Conservation (phyloP, 2,797 vertebrate species). For the Xerus rutilus region DNA sequence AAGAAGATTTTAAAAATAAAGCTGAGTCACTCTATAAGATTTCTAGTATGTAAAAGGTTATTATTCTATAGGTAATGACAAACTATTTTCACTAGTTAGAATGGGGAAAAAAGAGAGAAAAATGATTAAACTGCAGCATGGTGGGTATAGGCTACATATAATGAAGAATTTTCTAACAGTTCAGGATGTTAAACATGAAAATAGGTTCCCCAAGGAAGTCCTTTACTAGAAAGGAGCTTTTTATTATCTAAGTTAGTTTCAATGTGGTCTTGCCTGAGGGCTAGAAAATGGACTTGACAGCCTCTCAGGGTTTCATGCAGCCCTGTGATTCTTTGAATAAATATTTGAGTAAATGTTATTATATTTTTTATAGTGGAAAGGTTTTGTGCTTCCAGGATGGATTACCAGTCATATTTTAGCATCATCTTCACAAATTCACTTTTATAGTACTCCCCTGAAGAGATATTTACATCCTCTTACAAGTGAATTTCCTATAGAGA, state of each 20-base stretch:
- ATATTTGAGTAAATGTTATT: conserved; percentile 66
- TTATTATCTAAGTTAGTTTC: neutral
- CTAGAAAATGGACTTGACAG: conserved; percentile 52
- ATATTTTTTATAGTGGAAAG: conserved; percentile 56
- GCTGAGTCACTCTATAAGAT: neutral
- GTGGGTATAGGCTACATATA: neutral
- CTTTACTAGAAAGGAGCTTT: conserved; percentile 27
- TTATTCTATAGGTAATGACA: neutral
- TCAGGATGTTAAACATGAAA: conserved; percentile 27
- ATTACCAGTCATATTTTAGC: conserved; percentile 67
- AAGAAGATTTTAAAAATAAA: neutral
- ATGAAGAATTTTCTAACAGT: neutral
- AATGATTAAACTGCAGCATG: neutral
- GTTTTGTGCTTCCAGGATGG: conserved; percentile 62
- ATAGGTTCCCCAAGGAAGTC: neutral
- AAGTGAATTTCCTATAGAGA: conserved; percentile 63
- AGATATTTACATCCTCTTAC: conserved; percentile 70
- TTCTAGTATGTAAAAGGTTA: neutral
- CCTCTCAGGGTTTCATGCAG: neutral
- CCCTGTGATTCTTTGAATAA: conserved; percentile 58
- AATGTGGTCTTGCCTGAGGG: conserved; percentile 50
- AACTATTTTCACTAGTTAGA: neutral
- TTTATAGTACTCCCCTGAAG: conserved; percentile 65
- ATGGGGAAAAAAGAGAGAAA: neutral
- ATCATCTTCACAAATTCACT: conserved; percentile 62